A percentile compares a stretch with the other conserved stretches of the same genome.
Conservation (phyloP, 2,797 vertebrate species). For the Coluber constrictor region DNA sequence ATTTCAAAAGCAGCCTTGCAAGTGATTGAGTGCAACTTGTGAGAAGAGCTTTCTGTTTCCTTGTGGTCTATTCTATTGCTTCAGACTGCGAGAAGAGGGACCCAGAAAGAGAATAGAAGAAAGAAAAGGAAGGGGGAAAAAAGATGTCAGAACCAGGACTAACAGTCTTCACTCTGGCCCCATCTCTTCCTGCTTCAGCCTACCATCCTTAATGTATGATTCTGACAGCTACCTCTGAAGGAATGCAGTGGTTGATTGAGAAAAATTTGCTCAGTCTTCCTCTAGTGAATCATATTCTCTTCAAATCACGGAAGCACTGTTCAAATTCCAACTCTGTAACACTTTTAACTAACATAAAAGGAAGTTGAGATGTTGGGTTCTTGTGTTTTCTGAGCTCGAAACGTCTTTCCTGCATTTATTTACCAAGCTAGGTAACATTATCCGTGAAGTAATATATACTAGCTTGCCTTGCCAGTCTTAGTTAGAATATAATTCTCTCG, state of each 20-base stretch:
- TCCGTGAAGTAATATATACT: neutral
- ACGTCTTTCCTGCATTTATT: neutral
- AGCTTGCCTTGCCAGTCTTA: neutral
- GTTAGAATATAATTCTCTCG: neutral
- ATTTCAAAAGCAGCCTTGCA: neutral
- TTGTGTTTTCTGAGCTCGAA: neutral
- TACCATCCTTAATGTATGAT: neutral
- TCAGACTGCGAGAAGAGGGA: neutral
- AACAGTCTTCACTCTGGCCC: neutral
- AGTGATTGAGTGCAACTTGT: neutral
- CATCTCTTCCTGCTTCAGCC: neutral
- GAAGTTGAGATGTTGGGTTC: neutral
- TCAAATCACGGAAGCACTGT: neutral
- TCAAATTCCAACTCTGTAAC: neutral
- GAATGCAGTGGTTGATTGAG: neutral
- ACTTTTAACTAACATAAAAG: neutral
- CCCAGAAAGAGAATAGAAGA: neutral
- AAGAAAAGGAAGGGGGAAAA: neutral
- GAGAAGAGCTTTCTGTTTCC: neutral
- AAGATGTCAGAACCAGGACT: neutral
- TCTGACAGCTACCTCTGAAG: neutral
- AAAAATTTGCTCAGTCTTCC: neutral
- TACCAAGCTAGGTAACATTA: neutral
- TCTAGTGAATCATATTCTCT: neutral
- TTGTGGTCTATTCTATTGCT: neutral